Evolutionary conservation across 2,888 invertebrate species (phyloP).

Genomic region (Tetrapedia diversipes): DNA sequence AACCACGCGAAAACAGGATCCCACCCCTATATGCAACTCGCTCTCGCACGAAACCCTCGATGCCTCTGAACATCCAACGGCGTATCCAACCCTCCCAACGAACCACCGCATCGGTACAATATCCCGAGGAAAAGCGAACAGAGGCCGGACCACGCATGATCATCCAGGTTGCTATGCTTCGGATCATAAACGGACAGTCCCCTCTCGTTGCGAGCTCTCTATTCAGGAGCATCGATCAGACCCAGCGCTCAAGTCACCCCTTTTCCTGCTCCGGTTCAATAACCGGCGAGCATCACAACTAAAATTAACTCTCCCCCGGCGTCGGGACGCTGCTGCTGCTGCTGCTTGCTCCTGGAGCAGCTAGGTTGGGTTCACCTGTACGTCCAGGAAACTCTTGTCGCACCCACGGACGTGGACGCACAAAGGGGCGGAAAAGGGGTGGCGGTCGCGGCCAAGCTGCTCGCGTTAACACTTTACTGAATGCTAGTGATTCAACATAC

Average conservation of each 20-base stretch:
- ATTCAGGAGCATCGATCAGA: constrained; percentile 29
- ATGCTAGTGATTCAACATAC: no score
- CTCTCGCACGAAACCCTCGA: neutral
- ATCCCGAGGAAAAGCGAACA: neutral
- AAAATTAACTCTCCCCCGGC: constrained; percentile 54
- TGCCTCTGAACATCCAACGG: no score
- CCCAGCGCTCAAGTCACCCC: constrained; percentile 15
- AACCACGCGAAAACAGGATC: neutral
- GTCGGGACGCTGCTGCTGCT: no score
- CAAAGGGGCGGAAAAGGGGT: constrained; percentile 35
- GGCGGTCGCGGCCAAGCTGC: constrained; percentile 14
- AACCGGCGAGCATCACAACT: constrained; percentile 45
- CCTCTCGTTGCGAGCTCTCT: neutral
- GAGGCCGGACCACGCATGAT: neutral
- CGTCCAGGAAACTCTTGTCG: constrained; percentile 24
- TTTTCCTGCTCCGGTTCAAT: constrained; percentile 38
- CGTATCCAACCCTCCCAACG: neutral
- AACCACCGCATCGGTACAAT: neutral
- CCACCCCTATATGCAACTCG: no score
- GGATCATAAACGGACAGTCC: constrained; percentile 5
- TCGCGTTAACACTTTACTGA: neutral
- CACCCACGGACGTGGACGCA: neutral
- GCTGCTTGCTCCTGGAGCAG: constrained; percentile 23
- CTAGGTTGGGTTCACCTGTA: constrained; percentile 49
- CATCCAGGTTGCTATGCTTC: neutral